Conservation (phyloP, 2,113 vertebrate genomes). For the Cynopterus brachyotis region DNA sequence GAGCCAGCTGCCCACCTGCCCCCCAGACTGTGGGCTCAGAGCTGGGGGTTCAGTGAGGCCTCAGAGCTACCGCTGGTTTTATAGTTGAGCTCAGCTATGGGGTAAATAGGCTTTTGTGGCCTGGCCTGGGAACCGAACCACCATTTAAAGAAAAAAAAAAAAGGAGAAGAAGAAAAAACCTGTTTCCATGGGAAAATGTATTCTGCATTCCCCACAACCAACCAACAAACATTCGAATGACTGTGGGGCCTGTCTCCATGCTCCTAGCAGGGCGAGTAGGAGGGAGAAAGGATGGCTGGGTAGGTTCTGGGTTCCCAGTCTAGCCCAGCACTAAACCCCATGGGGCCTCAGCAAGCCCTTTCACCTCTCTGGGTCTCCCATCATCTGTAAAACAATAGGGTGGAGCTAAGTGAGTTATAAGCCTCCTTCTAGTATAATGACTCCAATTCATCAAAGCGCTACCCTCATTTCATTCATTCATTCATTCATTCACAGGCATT, state of each 20-base stretch:
- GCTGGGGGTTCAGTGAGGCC: constrained; percentile 70
- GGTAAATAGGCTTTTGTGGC: constrained; percentile 79
- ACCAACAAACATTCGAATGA: constrained; percentile 5
- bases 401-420: neutral
- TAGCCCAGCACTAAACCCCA: neutral
- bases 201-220: constrained; percentile 40
- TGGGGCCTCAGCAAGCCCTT: neutral
- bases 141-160: constrained; percentile 42
- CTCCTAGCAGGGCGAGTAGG: neutral
- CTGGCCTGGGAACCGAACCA: constrained; percentile 76
- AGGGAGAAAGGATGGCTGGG: neutral
- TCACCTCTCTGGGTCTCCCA: neutral
- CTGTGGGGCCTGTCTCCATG: neutral
- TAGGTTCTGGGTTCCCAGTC: neutral
- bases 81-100: constrained; percentile 71
- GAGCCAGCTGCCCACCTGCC: constrained; percentile 78
- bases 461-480: neutral
- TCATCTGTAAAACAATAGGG: neutral
- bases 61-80: constrained; percentile 73
- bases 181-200: constrained; percentile 70
- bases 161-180: neutral
- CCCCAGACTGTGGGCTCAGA: constrained; percentile 20
- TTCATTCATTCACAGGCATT: neutral
- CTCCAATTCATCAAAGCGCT: neutral
- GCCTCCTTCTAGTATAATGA: neutral